A percentile compares a stretch with the other conserved stretches of the same genome.
Evolutionary conservation across 2,113 vertebrate genomes (phyloP).

Genomic region (Amblyopsis rosae): DNA sequence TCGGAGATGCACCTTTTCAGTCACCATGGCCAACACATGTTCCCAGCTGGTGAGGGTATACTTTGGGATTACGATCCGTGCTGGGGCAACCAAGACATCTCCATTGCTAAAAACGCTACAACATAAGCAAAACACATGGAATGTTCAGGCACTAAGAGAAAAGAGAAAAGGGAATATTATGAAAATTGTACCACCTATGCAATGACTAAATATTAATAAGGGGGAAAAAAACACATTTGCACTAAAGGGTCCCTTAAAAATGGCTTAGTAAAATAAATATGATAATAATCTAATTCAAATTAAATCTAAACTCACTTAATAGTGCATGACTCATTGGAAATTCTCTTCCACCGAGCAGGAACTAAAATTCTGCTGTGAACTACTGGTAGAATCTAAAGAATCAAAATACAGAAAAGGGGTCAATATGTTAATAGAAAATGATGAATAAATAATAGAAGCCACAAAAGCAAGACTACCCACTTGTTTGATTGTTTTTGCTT

Average conservation of each 20-base stretch:
- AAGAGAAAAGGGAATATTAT: background rate
- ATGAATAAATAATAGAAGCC: no score
- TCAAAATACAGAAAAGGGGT: conserved; percentile 3
- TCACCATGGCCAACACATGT: conserved; percentile 69
- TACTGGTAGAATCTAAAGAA: conserved; percentile 79
- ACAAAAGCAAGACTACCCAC: no score
- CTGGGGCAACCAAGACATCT: conserved; percentile 67
- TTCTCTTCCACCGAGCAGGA: conserved; percentile 78
- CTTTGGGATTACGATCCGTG: conserved; percentile 73
- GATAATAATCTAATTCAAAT: background rate
- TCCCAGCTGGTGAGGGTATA: conserved; percentile 75
- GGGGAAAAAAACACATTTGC: background rate
- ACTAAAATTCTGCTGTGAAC: conserved; percentile 76
- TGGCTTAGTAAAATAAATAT: no score
- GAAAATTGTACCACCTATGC: background rate
- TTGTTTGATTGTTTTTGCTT: no score
- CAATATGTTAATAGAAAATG: no score
- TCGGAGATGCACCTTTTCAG: conserved; percentile 71
- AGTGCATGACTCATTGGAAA: conserved; percentile 63
- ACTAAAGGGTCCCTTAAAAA: no score
- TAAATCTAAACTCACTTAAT: conserved; percentile 76
- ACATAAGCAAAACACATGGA: conserved; percentile 15
- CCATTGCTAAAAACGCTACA: conserved; percentile 79
- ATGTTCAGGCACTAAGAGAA: background rate
- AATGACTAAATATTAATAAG: background rate